These are phyloP conservation scores for Petrocephalus zakoni DNA, from an alignment of 2,113 vertebrate genomes.

Conservation along the genomic window DNA sequence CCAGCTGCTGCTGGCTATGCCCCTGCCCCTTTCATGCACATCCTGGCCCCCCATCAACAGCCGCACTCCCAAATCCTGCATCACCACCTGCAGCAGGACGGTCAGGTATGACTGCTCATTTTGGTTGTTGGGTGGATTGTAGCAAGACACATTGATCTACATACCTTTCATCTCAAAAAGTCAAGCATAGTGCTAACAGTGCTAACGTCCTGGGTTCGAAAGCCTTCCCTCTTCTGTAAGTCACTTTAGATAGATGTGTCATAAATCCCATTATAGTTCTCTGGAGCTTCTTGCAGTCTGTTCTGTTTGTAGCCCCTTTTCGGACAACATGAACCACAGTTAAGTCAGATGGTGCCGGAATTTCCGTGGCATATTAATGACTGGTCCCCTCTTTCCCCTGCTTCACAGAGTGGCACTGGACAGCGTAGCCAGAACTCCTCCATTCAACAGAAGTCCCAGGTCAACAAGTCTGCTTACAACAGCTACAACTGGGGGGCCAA, in stretches of 20 bases:
- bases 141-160: neutral
- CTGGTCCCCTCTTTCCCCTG: slow-evolving; percentile 1
- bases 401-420: slow-evolving; percentile 75
- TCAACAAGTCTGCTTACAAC: slow-evolving; percentile 95
- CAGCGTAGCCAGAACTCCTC: slow-evolving; percentile 90
- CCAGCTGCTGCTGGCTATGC: slow-evolving; percentile 87
- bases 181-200: neutral
- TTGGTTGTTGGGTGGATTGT: neutral
- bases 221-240: no score
- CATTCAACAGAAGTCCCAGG: slow-evolving; percentile 97
- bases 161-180: neutral
- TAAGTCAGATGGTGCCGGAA: neutral
- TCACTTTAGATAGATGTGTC: no score
- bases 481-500: slow-evolving; percentile 96
- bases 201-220: no score
- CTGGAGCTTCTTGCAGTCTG: neutral
- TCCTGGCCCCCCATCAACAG: slow-evolving; percentile 93
- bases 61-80: slow-evolving; percentile 95
- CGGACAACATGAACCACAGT: neutral
- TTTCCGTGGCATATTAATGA: neutral
- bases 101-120: slow-evolving; percentile 68
- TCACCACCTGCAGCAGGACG: slow-evolving; percentile 94
- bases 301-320: neutral
- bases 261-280: neutral
- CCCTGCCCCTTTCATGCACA: slow-evolving; percentile 92